Percentiles rank a stretch among this genome's conserved stretches.
Conservation (phyloP, 2,113 vertebrate genomes). For the Glaucomys volans region DNA sequence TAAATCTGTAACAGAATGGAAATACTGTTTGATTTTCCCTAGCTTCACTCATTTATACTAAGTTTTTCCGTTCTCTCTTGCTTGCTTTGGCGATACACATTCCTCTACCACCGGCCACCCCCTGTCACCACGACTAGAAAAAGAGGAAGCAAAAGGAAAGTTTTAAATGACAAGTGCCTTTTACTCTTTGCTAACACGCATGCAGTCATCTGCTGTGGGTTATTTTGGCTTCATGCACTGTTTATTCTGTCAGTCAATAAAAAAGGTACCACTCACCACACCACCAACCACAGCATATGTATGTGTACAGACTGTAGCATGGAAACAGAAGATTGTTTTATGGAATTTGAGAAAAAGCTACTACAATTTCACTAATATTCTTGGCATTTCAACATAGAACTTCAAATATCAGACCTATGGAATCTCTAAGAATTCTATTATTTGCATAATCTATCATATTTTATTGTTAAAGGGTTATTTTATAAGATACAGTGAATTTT, state of each 20-base stretch:
- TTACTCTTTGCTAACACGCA: neutral
- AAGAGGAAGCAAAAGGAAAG: neutral
- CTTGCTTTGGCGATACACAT: neutral
- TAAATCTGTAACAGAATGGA: neutral
- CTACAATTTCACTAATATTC: conserved; percentile 3
- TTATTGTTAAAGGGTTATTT: conserved; percentile 14
- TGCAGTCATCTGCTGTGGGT: conserved; percentile 37
- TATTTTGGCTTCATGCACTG: conserved; percentile 40
- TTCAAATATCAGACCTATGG: conserved; percentile 13
- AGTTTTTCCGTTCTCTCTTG: neutral
- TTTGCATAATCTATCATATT: neutral
- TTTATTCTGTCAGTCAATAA: conserved; percentile 69
- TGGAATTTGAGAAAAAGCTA: neutral
- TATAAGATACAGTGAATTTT: neutral
- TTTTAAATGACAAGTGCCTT: conserved; percentile 17
- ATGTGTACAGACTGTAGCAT: neutral
- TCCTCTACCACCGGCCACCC: neutral
- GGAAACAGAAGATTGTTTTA: conserved; percentile 17
- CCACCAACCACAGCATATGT: neutral
- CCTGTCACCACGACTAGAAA: neutral
- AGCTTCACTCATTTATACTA: neutral
- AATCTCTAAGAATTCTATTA: conserved; percentile 38
- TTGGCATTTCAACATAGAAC: conserved; percentile 12
- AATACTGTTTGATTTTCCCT: neutral
- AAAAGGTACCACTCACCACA: conserved; percentile 18